Conservation (phyloP, 2,113 vertebrate species). For the Clarias macrocephalus region DNA sequence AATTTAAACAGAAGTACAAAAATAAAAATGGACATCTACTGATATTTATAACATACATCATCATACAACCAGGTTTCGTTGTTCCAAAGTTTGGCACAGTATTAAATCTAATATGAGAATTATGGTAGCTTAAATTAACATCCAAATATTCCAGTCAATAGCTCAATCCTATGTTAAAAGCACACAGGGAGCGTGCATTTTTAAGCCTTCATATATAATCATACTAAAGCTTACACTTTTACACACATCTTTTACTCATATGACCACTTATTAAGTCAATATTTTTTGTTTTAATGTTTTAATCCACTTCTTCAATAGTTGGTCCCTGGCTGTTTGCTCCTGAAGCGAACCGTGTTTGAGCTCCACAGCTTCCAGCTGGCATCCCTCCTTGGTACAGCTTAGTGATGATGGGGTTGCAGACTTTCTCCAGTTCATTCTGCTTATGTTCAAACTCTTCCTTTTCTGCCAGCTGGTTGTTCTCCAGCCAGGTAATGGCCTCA, state of each 20-base stretch:
- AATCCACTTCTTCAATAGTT: slow-evolving; percentile 32
- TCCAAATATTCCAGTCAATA: background rate
- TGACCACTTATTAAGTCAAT: background rate
- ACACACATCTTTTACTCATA: background rate
- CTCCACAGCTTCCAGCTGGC: background rate
- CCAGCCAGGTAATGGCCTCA: slow-evolving; percentile 18
- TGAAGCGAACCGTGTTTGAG: background rate
- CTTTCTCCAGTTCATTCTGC: too few species aligned
- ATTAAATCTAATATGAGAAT: too few species aligned
- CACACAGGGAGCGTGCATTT: too few species aligned
- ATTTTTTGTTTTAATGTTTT: background rate
- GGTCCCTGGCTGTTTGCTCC: slow-evolving; percentile 22
- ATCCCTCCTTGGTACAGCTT: too few species aligned
- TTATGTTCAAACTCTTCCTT: too few species aligned
- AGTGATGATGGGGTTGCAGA: too few species aligned
- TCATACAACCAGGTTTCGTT: background rate
- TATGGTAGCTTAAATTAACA: background rate
- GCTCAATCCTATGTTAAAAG: too few species aligned
- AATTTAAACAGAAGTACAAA: too few species aligned
- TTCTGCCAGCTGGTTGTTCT: background rate
- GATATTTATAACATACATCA: too few species aligned
- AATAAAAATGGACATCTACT: too few species aligned
- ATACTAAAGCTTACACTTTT: too few species aligned
- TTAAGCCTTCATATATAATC: too few species aligned
- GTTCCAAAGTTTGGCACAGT: background rate